These are phyloP conservation scores for Meghimatium bilineatum DNA, from an alignment of 2,888 invertebrate species.

Conservation along the genomic window DNA sequence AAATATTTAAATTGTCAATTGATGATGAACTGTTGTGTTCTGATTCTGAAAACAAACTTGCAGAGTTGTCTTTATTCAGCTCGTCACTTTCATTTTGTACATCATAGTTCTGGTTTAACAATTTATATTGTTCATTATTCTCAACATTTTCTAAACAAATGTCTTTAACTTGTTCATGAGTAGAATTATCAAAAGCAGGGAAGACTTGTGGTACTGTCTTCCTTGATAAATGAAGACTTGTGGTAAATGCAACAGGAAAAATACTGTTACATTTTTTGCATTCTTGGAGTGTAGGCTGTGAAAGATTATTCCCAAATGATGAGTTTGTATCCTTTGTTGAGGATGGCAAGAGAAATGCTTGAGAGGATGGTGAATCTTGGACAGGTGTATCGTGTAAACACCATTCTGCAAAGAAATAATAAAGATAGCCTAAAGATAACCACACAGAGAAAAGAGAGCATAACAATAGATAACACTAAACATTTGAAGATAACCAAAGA, in stretches of 20 bases:
- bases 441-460: not conserved
- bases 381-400: not conserved
- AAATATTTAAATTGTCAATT: not conserved
- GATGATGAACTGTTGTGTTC: not conserved
- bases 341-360: not conserved
- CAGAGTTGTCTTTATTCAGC: not conserved
- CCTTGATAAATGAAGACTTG: no score
- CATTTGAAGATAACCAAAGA: no score
- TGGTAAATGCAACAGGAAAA: no score
- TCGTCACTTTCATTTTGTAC: not conserved
- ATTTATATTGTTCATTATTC: not conserved
- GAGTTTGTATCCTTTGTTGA: not conserved
- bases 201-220: not conserved
- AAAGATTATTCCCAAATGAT: not conserved
- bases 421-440: not conserved
- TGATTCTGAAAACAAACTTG: conserved; percentile 14
- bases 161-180: not conserved
- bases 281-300: not conserved
- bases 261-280: not conserved
- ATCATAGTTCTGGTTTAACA: not conserved
- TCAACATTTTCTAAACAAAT: not conserved
- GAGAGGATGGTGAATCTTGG: not conserved
- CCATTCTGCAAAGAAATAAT: not conserved
- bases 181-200: not conserved
- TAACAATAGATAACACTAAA: not conserved